Conservation (phyloP, 2,797 vertebrate species). For the Xerus rutilus region DNA sequence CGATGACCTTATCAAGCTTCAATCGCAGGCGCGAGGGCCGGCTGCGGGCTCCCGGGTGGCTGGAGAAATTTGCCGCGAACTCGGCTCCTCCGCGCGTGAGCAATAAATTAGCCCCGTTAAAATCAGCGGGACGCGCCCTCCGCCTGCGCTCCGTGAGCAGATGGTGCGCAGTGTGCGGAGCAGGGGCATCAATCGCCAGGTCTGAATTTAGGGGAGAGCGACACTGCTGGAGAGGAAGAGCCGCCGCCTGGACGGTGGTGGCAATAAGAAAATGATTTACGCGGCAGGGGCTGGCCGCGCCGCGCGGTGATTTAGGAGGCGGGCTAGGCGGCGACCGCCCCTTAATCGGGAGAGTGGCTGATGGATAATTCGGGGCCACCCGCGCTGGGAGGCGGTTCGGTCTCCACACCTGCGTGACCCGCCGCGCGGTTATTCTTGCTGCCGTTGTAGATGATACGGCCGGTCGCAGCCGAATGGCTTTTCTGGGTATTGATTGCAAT, state of each 20-base stretch:
- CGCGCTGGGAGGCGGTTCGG: neutral
- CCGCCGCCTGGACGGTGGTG: neutral
- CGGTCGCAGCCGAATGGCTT: slow-evolving; percentile 75
- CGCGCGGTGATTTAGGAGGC: slow-evolving; percentile 75
- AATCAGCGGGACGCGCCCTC: slow-evolving; percentile 76
- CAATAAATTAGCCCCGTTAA: slow-evolving; percentile 83
- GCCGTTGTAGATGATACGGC: slow-evolving; percentile 53
- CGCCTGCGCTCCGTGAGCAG: slow-evolving; percentile 66
- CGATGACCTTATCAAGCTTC: slow-evolving; percentile 72
- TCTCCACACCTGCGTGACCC: slow-evolving; percentile 78
- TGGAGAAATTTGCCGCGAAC: neutral
- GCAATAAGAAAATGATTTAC: slow-evolving; percentile 84
- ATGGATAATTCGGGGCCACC: neutral
- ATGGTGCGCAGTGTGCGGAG: slow-evolving; percentile 72
- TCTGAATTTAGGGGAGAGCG: slow-evolving; percentile 79
- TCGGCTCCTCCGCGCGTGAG: neutral
- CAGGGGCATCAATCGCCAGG: slow-evolving; percentile 79
- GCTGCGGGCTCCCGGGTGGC: slow-evolving; percentile 15
- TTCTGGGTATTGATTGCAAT: slow-evolving; percentile 84
- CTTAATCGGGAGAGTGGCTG: neutral
- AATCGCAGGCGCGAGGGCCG: slow-evolving; percentile 7
- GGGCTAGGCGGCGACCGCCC: accelerated
- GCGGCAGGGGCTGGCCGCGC: slow-evolving; percentile 74
- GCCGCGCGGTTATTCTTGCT: slow-evolving; percentile 61
- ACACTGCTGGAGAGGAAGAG: slow-evolving; percentile 78